A percentile compares a stretch with the other conserved stretches of the same genome.
Evolutionary conservation across 2,888 invertebrate species (phyloP).

Genomic region (Myathropa florea): DNA sequence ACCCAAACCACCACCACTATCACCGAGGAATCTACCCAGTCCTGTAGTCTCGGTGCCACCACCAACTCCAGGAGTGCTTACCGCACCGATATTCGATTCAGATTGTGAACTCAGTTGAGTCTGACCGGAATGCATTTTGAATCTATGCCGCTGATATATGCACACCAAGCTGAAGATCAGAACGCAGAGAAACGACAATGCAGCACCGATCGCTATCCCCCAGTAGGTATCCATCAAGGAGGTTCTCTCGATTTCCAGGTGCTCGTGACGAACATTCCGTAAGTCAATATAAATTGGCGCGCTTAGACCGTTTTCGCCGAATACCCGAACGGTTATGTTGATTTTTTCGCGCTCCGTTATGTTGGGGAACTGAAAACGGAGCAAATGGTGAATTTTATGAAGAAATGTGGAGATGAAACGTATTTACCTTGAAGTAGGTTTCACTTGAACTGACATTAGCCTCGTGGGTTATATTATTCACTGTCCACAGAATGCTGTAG

Average conservation of each 20-base stretch:
- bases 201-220: slow-evolving; percentile 78
- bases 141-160: slow-evolving; percentile 77
- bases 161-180: slow-evolving; percentile 77
- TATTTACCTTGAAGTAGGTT: slow-evolving; percentile 74
- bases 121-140: slow-evolving; percentile 77
- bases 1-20: slow-evolving; percentile 76
- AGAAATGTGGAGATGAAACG: background rate
- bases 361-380: slow-evolving; percentile 77
- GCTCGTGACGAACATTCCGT: slow-evolving; percentile 74
- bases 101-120: slow-evolving; percentile 77
- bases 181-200: slow-evolving; percentile 77
- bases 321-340: slow-evolving; percentile 79
- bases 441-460: slow-evolving; percentile 74
- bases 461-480: slow-evolving; percentile 78
- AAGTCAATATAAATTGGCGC: slow-evolving; percentile 79
- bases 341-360: slow-evolving; percentile 79
- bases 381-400: background rate
- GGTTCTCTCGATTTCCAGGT: slow-evolving; percentile 72
- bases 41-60: slow-evolving; percentile 72
- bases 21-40: slow-evolving; percentile 74
- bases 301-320: slow-evolving; percentile 79
- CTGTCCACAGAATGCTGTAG: slow-evolving; percentile 78
- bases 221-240: slow-evolving; percentile 77
- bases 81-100: slow-evolving; percentile 77
- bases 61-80: slow-evolving; percentile 72